Base-by-base conservation (phyloP, 2,113 vertebrate species). In the Ifrita kowaldi region DNA sequence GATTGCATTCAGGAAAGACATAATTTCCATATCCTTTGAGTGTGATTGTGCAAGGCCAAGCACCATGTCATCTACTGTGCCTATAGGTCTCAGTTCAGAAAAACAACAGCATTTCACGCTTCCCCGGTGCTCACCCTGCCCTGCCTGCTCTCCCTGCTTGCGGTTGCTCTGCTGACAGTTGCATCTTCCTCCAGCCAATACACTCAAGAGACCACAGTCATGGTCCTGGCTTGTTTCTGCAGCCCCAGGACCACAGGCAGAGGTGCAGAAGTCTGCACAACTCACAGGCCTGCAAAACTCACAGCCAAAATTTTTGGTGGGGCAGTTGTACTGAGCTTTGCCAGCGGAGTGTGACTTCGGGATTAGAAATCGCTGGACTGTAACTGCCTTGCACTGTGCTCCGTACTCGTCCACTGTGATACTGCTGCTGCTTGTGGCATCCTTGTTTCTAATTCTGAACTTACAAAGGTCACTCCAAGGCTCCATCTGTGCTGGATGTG, bases 51-150 rank as follows among this genome's bases (percentile, higher is more conserved):
- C 1, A 2, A 79, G 55, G 70, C 64, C 64, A 86, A 86, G 71
- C 1, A 0, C 27, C 0, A 2, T 35, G 67, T 74, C 44, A 47
- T 90, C 52, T 59, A 7, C 52, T 3, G 0, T 47, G 24, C 39
- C 49, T 21, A 11, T 23, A 42, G 63, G 59, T 79, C n/a, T 68
- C 15, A 0, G 6, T 35, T 83, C 64, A 77, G 86, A 35, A 83
- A 90, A 94, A 17, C 1, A 74, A 42, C 33, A 9, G 28, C 12
- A 28, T 18, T 81, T 59, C 63, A 35, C 0, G 0, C 60, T 49
- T 78, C 28, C 27, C 11, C 13, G 0, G 1, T 21, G 74, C 56
- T 69, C 52, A 13, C 47, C 19, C 44, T 71, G 32, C 63, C 37
- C 30, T 65, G 63, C 18, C 55, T 70, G 60, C 46, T 75, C 35